These are phyloP conservation scores for Carassius carassius DNA, from an alignment of 2,113 vertebrate genomes.

Conservation along the genomic window DNA sequence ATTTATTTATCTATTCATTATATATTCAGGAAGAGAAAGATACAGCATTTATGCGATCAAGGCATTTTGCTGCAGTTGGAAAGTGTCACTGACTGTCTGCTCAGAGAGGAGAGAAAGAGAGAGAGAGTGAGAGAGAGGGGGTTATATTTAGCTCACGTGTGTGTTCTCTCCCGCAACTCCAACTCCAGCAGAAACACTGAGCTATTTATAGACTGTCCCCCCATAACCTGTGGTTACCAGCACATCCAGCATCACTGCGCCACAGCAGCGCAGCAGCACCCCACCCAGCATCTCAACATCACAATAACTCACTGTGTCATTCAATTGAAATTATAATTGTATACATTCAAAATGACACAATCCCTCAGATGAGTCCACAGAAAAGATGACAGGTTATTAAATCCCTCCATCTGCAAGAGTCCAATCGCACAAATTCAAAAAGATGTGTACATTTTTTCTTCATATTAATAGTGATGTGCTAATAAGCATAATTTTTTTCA, in stretches of 20 bases:
- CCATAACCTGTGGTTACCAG: constrained; percentile 56
- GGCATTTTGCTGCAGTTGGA: not conserved
- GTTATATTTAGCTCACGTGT: constrained; percentile 79
- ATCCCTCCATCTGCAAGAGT: not conserved
- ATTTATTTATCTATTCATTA: no score
- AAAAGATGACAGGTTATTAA: constrained; percentile 28
- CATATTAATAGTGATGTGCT: not conserved
- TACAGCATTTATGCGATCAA: constrained; percentile 16
- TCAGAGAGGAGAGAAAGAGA: not conserved
- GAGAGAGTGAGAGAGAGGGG: constrained; percentile 18
- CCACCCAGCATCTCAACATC: constrained; percentile 6
- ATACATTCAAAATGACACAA: constrained; percentile 6
- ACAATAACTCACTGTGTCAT: constrained; percentile 6
- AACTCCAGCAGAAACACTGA: constrained; percentile 60
- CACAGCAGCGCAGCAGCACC: constrained; percentile 24
- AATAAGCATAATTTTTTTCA: not conserved
- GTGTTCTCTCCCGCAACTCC: constrained; percentile 66
- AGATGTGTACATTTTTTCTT: not conserved
- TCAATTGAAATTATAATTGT: not conserved
- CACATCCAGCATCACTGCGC: constrained; percentile 30
- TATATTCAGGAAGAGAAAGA: not conserved
- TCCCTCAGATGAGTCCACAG: not conserved
- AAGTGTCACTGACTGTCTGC: not conserved
- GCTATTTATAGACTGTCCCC: constrained; percentile 78
- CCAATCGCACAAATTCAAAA: not conserved